Conservation (phyloP, 2,113 vertebrate genomes). For the Bostrychus sinensis region DNA sequence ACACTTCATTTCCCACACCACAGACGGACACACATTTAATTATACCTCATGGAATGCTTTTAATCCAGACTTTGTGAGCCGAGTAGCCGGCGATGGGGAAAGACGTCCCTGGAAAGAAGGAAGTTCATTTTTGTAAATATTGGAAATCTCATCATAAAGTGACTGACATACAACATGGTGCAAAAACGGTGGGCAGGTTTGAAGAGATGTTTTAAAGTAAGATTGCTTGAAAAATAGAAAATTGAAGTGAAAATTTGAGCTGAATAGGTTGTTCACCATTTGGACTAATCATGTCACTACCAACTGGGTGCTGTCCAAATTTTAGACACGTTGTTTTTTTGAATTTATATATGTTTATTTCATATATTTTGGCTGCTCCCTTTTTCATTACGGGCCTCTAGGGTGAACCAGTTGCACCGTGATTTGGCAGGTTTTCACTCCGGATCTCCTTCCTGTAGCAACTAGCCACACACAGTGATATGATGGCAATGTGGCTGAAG, state of each 20-base stretch:
- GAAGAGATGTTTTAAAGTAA: not conserved
- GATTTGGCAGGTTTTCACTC: too few relatives aligned
- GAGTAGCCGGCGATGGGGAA: conserved; percentile 29
- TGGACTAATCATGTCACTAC: too few relatives aligned
- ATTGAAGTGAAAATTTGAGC: not conserved
- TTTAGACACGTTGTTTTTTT: too few relatives aligned
- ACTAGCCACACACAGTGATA: too few relatives aligned
- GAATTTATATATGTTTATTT: too few relatives aligned
- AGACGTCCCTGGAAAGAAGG: conserved; percentile 14
- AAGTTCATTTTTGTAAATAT: conserved; percentile 23
- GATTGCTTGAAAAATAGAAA: not conserved
- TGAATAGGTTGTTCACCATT: too few relatives aligned
- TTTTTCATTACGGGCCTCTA: too few relatives aligned
- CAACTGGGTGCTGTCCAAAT: too few relatives aligned
- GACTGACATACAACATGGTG: not conserved
- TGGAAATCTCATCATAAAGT: not conserved
- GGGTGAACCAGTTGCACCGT: too few relatives aligned
- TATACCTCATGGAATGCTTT: conserved; percentile 56
- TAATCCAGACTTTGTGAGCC: conserved; percentile 57
- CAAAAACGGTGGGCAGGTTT: not conserved
- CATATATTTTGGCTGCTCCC: too few relatives aligned
- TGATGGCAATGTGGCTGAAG: too few relatives aligned
- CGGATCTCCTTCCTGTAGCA: too few relatives aligned
- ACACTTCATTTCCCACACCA: conserved; percentile 74
- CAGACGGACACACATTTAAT: conserved; percentile 64